Base-by-base conservation (phyloP, 2,888 invertebrate species). In the Ennomos erosarius region DNA sequence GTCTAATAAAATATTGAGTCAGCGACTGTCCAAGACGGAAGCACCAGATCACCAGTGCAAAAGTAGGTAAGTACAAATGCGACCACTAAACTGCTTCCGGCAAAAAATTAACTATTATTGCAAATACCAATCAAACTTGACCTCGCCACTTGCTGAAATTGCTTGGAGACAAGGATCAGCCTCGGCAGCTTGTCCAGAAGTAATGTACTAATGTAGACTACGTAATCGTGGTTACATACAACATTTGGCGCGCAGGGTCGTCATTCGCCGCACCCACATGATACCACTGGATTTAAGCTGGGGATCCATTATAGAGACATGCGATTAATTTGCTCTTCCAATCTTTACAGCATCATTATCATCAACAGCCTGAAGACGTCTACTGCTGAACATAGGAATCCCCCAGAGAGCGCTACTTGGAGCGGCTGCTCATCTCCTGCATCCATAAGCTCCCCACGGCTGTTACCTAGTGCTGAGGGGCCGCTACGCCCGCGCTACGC, bases 91-190 rank as follows among this genome's bases (percentile, higher is more conserved):
- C 52, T 59, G 51, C 57, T 55, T 59, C 55, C 55, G 54, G 44
- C 49, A 44, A 40, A 55, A 68, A 67, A 67, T 64, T 63, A 72
- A 70, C 61, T 68, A 64, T 78, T 73, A 79, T 74, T 74, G 69
- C 69, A 47, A 72, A 76, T 73, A 68, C 62, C 71, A 79, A 85
- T 83, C 74, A 78, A 76, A 73, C 62, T 69, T 84, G 87, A 85
- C 88, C 88, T 88, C 82, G 68, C 75, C 79, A 79, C 76, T 86
- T 85, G 76, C 59, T 70, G 55, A 81, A 87, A 89, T 84, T 78
- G 84, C 78, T 67, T 76, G 75, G 81, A 80, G 78, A 86, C 82
- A 76, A 77, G 69, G 65, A 79, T 80, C 76, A 70, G 54, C 70
- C 76, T 76, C 74, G 74, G 33, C 50, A 69, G 57, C 53, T 56